A percentile compares a stretch with the other conserved stretches of the same genome.
Evolutionary conservation across 2,888 invertebrate genomes (phyloP).

Genomic region (Drosophila planitibia): DNA sequence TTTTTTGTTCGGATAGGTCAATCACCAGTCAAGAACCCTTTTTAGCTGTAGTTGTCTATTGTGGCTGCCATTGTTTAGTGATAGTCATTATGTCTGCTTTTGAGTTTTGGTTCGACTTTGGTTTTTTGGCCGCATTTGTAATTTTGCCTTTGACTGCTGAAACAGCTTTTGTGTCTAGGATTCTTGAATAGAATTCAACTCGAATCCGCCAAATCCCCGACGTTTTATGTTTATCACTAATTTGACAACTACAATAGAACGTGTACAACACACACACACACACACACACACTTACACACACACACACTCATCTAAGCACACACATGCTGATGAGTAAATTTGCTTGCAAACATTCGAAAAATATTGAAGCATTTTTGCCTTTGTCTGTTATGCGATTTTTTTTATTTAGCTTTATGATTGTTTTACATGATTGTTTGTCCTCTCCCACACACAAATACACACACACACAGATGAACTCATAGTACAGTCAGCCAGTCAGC

Average conservation of each 20-base stretch:
- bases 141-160: conserved; percentile 70
- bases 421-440: conserved; percentile 64
- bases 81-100: conserved; percentile 51
- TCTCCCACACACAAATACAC: conserved; percentile 22
- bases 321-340: conserved; percentile 28
- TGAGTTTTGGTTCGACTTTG: conserved; percentile 39
- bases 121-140: conserved; percentile 51
- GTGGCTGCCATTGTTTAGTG: conserved; percentile 35
- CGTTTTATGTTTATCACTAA: conserved; percentile 56
- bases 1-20: conserved; percentile 53
- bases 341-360: conserved; percentile 50
- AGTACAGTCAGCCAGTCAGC: conserved; percentile 5
- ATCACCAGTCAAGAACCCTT: conserved; percentile 62
- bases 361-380: conserved; percentile 57
- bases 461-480: conserved; percentile 16
- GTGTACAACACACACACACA: conserved; percentile 9
- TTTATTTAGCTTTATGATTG: conserved; percentile 64
- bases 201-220: conserved; percentile 10
- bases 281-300: conserved; percentile 7
- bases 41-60: conserved; percentile 33
- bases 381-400: conserved; percentile 42
- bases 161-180: conserved; percentile 53
- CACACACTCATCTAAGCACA: conserved; percentile 13
- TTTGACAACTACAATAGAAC: conserved; percentile 42
- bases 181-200: conserved; percentile 61